These are phyloP conservation scores for Leguminivora glycinivorella DNA, from an alignment of 1,140 invertebrate genomes.

Conservation along the genomic window DNA sequence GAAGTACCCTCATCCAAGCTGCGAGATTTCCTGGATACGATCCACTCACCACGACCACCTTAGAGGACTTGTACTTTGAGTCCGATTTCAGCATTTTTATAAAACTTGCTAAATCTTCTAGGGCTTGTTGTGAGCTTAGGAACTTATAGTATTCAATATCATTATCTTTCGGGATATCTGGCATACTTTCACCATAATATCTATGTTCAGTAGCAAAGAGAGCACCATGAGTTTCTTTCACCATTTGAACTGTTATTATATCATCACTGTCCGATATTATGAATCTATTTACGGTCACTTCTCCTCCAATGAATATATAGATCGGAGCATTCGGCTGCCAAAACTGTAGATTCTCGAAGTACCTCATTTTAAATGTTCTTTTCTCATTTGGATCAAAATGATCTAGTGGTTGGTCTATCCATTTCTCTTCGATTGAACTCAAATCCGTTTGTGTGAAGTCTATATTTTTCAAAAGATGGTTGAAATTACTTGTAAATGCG, in stretches of 20 bases:
- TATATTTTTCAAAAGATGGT: background rate
- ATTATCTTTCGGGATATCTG: conserved; percentile 76
- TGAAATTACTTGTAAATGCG: background rate
- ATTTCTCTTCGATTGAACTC: conserved; percentile 36
- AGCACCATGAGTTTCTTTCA: conserved; percentile 66
- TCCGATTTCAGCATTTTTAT: conserved; percentile 75
- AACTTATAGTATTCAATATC: conserved; percentile 81
- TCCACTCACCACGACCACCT: conserved; percentile 85
- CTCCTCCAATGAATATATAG: conserved; percentile 83
- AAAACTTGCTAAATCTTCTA: conserved; percentile 86
- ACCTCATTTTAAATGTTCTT: conserved; percentile 61
- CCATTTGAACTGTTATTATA: conserved; percentile 58
- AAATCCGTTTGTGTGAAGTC: background rate
- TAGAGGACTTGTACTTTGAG: conserved; percentile 51
- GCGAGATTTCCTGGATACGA: conserved; percentile 88
- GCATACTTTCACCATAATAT: conserved; percentile 89
- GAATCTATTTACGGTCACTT: conserved; percentile 47
- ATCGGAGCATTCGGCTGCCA: conserved; percentile 79
- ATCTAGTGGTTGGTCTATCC: conserved; percentile 62
- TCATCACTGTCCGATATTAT: background rate
- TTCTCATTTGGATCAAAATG: conserved; percentile 54
- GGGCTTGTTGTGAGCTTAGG: conserved; percentile 85
- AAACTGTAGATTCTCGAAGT: conserved; percentile 52
- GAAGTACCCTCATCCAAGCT: conserved; percentile 86
- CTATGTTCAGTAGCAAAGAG: conserved; percentile 84